phyloP scores from a whole-genome alignment of 2,888 invertebrate genomes.

The Phrixothrix hirtus region DNA sequence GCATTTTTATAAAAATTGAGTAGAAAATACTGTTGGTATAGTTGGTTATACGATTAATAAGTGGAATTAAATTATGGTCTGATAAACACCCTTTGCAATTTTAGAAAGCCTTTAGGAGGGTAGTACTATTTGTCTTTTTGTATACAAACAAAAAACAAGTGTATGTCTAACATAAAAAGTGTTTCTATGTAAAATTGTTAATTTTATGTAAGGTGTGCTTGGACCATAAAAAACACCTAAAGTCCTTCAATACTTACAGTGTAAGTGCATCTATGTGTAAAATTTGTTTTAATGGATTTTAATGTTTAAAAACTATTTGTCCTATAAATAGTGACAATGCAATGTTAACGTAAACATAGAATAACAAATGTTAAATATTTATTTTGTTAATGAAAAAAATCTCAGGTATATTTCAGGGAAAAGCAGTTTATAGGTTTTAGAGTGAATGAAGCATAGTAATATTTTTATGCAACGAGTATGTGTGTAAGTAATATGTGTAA shows the following conservation, averaged over 20 bases:
- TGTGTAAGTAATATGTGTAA: conserved; percentile 14
- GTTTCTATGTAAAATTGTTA: conserved; percentile 21
- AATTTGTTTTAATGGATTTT: conserved; percentile 30
- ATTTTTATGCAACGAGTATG: conserved; percentile 23
- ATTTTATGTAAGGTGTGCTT: conserved; percentile 22
- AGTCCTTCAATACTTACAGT: conserved; percentile 28
- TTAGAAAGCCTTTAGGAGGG: conserved; percentile 14
- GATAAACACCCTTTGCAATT: conserved; percentile 18
- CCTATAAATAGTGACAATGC: conserved; percentile 47
- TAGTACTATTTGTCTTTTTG: conserved; percentile 16
- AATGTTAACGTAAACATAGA: conserved; percentile 44
- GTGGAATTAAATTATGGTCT: conserved; percentile 21
- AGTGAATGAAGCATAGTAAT: conserved; percentile 23
- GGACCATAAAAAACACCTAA: conserved; percentile 25
- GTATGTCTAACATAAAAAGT: conserved; percentile 18
- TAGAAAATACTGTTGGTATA: conserved; percentile 1
- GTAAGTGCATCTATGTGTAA: conserved; percentile 34
- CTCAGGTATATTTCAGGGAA: conserved; percentile 32
- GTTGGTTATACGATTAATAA: conserved; percentile 11
- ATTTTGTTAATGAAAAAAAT: conserved; percentile 27
- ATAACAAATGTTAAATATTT: conserved; percentile 26
- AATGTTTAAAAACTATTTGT: conserved; percentile 33
- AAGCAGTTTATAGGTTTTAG: conserved; percentile 24
- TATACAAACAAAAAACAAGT: conserved; percentile 11
- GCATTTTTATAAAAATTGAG: not conserved